Base-by-base conservation (phyloP, 2,888 invertebrate species). In the Himalopsyche japonica region DNA sequence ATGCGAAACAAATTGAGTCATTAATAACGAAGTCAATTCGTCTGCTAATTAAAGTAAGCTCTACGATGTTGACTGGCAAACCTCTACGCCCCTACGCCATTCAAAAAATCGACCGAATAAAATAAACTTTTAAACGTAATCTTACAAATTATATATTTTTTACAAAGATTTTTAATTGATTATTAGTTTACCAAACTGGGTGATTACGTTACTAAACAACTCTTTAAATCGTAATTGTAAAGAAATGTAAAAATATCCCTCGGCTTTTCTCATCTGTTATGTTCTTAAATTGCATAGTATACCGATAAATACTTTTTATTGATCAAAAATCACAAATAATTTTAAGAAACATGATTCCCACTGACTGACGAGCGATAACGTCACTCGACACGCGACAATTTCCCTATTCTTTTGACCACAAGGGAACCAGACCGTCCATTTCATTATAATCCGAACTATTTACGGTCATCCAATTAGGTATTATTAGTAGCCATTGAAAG, bases 391-490 rank as follows among this genome's bases (percentile, higher is more conserved):
- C 70, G 70, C 70, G 70, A 70, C 27, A 20, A 70, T 70, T 70
- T 70, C 12, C 70, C 27, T 27, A 70, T 30, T 30, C 70, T n/a
- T n/a, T 70, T 70, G 70, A 27, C 24, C 70, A 70, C 57, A 70
- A 27, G 70, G 70, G 70, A 70, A 27, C 27, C 12, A 30, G 70
- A 12, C 70, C 70, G 30, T 70, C 70, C 27, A 12, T 70, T 70
- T 70, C 70, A 27, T 70, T 57, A 49, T 79, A 84, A 84, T 84
- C 82, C 76, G 81, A 82, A 78, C 82, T 82, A 85, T 85, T 85
- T 85, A 85, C 79, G 76, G 48, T 34, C 70, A 47, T 32, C 85
- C 83, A 85, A 85, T 85, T 85, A 85, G 83, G 81, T 79, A 83
- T 82, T 85, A 80, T 82, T 85, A 82, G 81, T 43, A 18, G 15